Evolutionary conservation across 2,888 invertebrate genomes (phyloP), one percentile per base, ranked within the genome.

Genomic region (Drosophila mimetica): DNA sequence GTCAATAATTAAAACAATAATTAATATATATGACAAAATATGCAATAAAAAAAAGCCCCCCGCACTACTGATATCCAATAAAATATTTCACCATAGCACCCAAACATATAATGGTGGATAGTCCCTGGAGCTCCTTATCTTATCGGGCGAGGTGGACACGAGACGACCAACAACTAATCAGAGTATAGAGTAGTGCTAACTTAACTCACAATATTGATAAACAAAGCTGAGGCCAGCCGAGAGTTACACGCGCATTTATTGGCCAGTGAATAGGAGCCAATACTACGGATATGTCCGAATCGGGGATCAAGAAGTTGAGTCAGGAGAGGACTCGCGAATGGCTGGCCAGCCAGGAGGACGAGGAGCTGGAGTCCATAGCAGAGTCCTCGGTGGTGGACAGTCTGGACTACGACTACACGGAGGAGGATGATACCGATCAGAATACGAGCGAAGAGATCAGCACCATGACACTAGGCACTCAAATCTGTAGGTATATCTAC

Each of bases 321-420:
- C 60, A 77, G 51, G 79, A 85, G 13, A 74, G 86, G 13, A 87
- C 87, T 1, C 58, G 69, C 1, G 77, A 79, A 50, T 84, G 84
- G 84, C 16, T 87, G 30, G 75, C 41, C 0, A 48, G 67, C 1
- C 86, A 79, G 50, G 75, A 72, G 7, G 76, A 39, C 2, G 39
- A 73, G 41, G 86, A 87, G 2, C 42, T 79, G 13, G 89, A 89
- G 32, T 86, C 89, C 0, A 63, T 89, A 8, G 85, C 81, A 2
- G 88, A 86, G 7, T 89, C 89, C n/a, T 89, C 88, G 3, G 77
- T 89, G 9, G 81, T 86, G 16, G 88, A 89, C 11, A 82, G 89
- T 16, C 71, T 84, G 44, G 87, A 83, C 18, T 81, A 84, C 51
- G 73, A 74, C 13, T 78, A 71, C 47, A 80, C 82, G 18, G 86